Base-by-base conservation (phyloP, 2,888 invertebrate species). In the Drosophila mulleri region DNA sequence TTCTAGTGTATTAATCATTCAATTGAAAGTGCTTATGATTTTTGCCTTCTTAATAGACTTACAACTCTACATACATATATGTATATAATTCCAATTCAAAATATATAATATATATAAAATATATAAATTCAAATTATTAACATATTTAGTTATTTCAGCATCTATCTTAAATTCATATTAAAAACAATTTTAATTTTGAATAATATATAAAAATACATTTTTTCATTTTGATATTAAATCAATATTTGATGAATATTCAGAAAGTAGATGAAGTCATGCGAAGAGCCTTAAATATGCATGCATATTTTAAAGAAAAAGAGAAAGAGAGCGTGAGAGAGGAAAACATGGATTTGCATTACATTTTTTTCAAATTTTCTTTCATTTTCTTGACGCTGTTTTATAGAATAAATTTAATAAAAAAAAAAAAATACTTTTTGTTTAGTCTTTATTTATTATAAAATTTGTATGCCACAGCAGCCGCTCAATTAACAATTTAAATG, bases 401-500 rank as follows among this genome's bases (percentile, higher is more conserved):
- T 35, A 3, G 16, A 52, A 52, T 20, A 16, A 8, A 50, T 50
- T 39, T 39, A 11, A 23, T 39, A 23, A 23, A 1, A 23, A 23
- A 23, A 23, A 11, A 6, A 23, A 39, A 6, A 12, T 6, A 26
- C 26, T 26, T 26, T 5, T 7, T 3, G 4, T 23, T 4, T 11
- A 4, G 9, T 14, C 4, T 23, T 35, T 29, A 18, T 18, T 14
- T n/a, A 9, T 9, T 9, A 50, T 32, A 14, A 12, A 7, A 54
- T 39, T 39, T 11, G 16, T 23, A 14, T n/a, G 7, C 26, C 26
- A 23, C 52, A 9, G n/a, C 20, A 9, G 5, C 37, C 3, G 39
- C 23, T 39, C 23, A n/a, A 39, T 35, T 35, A 37, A 42, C 20
- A 47, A 45, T 63, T 48, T 35, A 59, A 59, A 64, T 59, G n/a